Conservation (phyloP, 1,140 invertebrate species). For the Drosophila micromelanica region DNA sequence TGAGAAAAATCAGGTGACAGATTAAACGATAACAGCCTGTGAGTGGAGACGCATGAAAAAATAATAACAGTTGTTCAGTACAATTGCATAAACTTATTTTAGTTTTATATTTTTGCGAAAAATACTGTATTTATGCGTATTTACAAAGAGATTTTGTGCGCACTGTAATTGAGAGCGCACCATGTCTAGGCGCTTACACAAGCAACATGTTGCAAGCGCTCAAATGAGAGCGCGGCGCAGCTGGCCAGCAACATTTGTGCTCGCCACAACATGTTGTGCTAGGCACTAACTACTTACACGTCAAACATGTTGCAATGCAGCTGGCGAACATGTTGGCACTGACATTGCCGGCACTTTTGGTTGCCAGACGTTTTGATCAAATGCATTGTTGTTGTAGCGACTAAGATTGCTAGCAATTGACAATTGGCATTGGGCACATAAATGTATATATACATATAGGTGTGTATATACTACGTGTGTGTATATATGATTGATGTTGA, state of each 20-base stretch:
- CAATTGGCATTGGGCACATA: conserved; percentile 23
- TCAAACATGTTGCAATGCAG: conserved; percentile 30
- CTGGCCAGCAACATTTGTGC: conserved; percentile 25
- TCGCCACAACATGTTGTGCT: neutral
- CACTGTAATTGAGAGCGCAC: conserved; percentile 31
- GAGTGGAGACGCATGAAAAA: neutral
- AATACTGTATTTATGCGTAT: neutral
- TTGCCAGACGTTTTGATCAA: neutral
- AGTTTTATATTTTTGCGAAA: neutral
- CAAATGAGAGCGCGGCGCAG: conserved; percentile 21
- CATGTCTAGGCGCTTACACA: conserved; percentile 25
- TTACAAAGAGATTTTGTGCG: neutral
- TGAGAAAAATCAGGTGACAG: conserved; percentile 24
- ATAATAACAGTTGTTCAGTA: no score
- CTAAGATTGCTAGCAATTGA: neutral
- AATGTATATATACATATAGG: neutral
- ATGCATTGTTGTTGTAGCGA: conserved; percentile 1
- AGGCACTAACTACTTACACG: neutral
- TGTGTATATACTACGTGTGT: neutral
- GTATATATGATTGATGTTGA: conserved; percentile 34
- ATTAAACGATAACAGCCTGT: neutral
- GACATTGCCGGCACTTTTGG: conserved; percentile 14
- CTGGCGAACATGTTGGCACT: conserved; percentile 9
- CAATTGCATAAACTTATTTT: neutral
- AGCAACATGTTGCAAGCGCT: conserved; percentile 31